Base-by-base conservation (phyloP, 92 coral and sea anemone genomes). In the Parazoanthus atlanticus region DNA sequence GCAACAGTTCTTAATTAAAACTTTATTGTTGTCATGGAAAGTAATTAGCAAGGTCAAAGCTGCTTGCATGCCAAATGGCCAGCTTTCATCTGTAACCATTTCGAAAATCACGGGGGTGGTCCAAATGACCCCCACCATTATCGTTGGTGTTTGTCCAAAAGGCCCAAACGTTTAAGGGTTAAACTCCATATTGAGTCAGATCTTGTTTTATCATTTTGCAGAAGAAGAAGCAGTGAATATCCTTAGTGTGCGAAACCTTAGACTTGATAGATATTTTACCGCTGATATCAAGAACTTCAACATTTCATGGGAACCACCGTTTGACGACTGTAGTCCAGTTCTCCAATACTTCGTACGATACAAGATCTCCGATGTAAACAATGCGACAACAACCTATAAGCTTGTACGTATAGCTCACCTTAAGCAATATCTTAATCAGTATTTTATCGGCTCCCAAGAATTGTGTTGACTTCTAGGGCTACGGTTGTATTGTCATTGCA, bases 231-330 rank as follows among this genome's bases (percentile, higher is more conserved):
- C 86, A 40, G 61, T 32, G n/a, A 40, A 43, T 12, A 33, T 82
- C 21, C 86, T 82, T 40, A 26, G 76, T 21, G 76, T 82, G 36
- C 86, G 10, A 67, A 67, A 82, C 5, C 34, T 66, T 26, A 67
- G 33, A 67, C 15, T 67, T 23, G 54, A 38, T n/a, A 6, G 56
- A 34, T 10, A 30, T 19, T 0, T 67, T 33, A 64, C 34, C 10
- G n/a, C 34, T 28, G 54, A 82, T 4, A 29, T 67, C 15, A 82
- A 82, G 34, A 82, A 31, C 2, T 82, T 82, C 75, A 82, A 67
- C 76, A 70, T 82, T 38, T 66, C 86, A 36, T 82, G 86, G 86
- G 33, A 38, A 13, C 30, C 43, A 16, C 86, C 86, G 23, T 46
- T 82, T 19, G 77, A 29, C 25, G 54, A 56, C n/a, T 82, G 86